Percentiles rank a stretch among this genome's conserved stretches.
These are phyloP conservation scores for Vollenhovia emeryi DNA, from an alignment of 1,140 invertebrate genomes.

Conservation along the genomic window DNA sequence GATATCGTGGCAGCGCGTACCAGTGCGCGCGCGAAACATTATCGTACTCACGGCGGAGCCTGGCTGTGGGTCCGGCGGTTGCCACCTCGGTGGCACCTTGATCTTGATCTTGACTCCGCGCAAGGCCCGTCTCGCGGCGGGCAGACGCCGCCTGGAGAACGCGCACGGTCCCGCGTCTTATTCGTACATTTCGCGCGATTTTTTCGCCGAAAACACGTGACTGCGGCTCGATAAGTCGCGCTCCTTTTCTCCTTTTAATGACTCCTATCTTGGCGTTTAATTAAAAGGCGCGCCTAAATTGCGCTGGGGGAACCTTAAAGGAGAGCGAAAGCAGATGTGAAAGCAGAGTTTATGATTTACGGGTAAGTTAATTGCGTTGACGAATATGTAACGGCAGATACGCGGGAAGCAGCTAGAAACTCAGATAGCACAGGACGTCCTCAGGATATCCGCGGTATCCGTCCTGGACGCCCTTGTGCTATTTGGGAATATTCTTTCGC, in stretches of 20 bases:
- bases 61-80: slow-evolving; percentile 36
- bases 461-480: no score
- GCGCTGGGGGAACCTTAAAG: neutral
- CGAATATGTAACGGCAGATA: neutral
- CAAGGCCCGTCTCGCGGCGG: slow-evolving; percentile 76
- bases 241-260: neutral
- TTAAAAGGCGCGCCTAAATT: neutral
- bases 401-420: neutral
- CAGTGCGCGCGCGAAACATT: slow-evolving; percentile 64
- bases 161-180: neutral
- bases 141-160: slow-evolving; percentile 40
- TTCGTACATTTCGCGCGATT: neutral
- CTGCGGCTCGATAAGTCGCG: no score
- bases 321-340: neutral
- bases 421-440: no score
- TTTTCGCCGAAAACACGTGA: neutral
- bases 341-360: neutral
- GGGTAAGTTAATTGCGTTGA: neutral
- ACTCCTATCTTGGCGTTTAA: neutral
- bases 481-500: neutral
- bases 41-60: slow-evolving; percentile 67
- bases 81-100: slow-evolving; percentile 51
- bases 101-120: slow-evolving; percentile 83
- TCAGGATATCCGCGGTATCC: no score
- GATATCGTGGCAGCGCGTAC: slow-evolving; percentile 44